Evolutionary conservation across 1,140 invertebrate species (phyloP).

Genomic region (Antheraea mylitta): DNA sequence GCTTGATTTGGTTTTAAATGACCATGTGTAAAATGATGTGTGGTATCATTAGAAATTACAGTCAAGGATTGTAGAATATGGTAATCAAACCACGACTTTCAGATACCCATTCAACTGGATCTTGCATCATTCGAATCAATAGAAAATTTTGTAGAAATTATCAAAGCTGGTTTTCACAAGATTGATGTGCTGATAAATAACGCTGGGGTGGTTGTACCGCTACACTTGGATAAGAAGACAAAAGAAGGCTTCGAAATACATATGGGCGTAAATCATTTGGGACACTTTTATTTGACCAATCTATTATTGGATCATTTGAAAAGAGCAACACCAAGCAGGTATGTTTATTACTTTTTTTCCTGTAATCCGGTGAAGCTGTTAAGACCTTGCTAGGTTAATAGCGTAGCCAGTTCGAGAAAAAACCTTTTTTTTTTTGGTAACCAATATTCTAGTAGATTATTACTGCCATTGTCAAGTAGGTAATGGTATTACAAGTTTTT

Average conservation of each 20-base stretch:
- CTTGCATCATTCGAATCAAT: slow-evolving; percentile 86
- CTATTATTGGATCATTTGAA: slow-evolving; percentile 83
- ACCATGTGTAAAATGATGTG: too few species aligned
- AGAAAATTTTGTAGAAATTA: slow-evolving; percentile 82
- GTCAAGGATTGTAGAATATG: too few species aligned
- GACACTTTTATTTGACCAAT: slow-evolving; percentile 91
- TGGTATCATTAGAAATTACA: too few species aligned
- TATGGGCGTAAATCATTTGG: slow-evolving; percentile 88
- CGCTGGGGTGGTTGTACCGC: slow-evolving; percentile 88
- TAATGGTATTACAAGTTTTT: too few species aligned
- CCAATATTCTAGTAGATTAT: too few species aligned
- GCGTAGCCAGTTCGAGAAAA: too few species aligned
- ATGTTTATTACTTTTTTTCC: too few species aligned
- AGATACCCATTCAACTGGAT: slow-evolving; percentile 87
- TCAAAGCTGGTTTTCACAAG: slow-evolving; percentile 78
- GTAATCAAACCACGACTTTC: slow-evolving; percentile 19
- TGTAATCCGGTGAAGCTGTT: too few species aligned
- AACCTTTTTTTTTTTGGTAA: too few species aligned
- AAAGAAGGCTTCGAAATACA: slow-evolving; percentile 91
- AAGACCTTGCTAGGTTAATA: too few species aligned
- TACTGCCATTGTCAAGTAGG: too few species aligned
- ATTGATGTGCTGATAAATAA: slow-evolving; percentile 95
- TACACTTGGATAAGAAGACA: slow-evolving; percentile 76
- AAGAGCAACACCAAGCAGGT: slow-evolving; percentile 78
- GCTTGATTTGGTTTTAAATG: too few species aligned